Conservation (phyloP, 2,888 invertebrate species). For the Platycheirus rosarum region DNA sequence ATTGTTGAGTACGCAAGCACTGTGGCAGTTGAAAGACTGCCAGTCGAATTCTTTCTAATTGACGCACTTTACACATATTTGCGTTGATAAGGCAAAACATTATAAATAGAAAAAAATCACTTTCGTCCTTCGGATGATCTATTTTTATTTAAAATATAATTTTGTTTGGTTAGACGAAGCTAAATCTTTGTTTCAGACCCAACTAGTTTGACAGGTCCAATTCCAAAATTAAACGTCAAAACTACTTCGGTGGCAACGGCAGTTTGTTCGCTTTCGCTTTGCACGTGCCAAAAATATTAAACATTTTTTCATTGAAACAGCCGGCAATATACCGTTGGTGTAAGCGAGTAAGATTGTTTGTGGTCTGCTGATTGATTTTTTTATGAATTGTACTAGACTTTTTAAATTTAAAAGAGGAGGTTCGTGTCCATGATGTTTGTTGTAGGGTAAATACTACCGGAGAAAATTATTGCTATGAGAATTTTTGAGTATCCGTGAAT, state of each 20-base stretch:
- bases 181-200: too few species aligned
- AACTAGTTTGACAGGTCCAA: background rate
- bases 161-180: too few species aligned
- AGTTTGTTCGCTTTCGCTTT: background rate
- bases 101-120: background rate
- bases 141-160: too few species aligned
- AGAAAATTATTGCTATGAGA: too few species aligned
- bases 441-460: background rate
- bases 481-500: too few species aligned
- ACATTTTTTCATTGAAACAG: background rate
- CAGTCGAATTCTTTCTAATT: conserved; percentile 38
- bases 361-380: background rate
- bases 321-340: background rate
- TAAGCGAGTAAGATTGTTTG: background rate
- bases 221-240: background rate
- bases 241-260: background rate
- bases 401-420: background rate
- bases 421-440: background rate
- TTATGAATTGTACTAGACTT: conserved; percentile 2
- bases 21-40: conserved; percentile 22
- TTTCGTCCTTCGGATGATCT: too few species aligned
- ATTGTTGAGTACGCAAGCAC: conserved; percentile 38
- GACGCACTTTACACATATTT: conserved; percentile 60
- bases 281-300: background rate
- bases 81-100: conserved; percentile 63